Evolutionary conservation across 64 coral and sea anemone species (phyloP).

Genomic region (Montipora foliosa): DNA sequence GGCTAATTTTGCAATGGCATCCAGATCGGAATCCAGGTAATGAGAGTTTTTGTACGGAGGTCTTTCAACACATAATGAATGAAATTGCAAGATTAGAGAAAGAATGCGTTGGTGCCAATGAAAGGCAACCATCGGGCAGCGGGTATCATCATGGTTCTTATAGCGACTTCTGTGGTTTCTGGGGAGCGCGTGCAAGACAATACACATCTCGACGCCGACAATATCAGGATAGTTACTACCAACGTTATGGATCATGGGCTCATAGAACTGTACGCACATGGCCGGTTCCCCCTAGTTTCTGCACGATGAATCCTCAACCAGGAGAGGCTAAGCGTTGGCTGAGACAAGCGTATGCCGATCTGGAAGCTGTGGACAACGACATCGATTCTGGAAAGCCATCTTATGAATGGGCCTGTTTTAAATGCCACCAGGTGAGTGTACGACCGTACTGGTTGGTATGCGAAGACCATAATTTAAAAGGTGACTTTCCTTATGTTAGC

Average conservation of each 20-base stretch:
- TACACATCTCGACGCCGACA: background rate
- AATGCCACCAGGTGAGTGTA: conserved; percentile 77
- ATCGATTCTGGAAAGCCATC: conserved; percentile 3
- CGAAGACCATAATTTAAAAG: no score
- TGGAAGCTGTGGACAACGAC: conserved; percentile 65
- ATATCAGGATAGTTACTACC: conserved; percentile 36
- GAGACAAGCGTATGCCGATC: conserved; percentile 68
- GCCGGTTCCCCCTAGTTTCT: conserved; percentile 56
- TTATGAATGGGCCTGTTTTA: conserved; percentile 85
- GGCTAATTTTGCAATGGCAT: conserved; percentile 59
- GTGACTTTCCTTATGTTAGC: no score
- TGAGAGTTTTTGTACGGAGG: conserved; percentile 43
- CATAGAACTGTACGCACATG: background rate
- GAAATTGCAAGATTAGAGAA: conserved; percentile 58
- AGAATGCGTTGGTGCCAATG: background rate
- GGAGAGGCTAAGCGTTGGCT: conserved; percentile 75
- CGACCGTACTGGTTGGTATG: background rate
- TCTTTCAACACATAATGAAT: conserved; percentile 48
- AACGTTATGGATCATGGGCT: conserved; percentile 28
- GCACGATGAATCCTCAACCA: conserved; percentile 71
- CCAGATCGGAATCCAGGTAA: conserved; percentile 70
- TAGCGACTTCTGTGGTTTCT: conserved; percentile 10
- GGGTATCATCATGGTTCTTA: background rate
- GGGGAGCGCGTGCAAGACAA: conserved; percentile 38
- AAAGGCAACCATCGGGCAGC: background rate